Base-by-base conservation (phyloP, 1,140 invertebrate genomes). In the Manduca sexta region DNA sequence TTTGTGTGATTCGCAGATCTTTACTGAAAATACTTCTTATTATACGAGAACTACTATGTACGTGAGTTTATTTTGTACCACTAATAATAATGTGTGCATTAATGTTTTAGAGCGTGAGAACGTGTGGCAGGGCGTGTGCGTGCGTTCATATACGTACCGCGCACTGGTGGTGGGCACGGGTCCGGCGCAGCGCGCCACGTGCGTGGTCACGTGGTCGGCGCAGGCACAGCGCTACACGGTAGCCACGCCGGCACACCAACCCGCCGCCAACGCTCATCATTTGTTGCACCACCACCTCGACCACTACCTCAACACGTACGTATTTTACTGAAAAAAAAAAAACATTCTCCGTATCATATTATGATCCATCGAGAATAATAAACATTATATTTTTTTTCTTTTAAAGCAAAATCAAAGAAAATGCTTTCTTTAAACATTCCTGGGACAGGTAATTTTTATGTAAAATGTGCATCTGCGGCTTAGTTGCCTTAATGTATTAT, bases 61-160 rank as follows among this genome's bases (percentile, higher is more conserved):
- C n/a, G n/a, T n/a, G n/a, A n/a, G n/a, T n/a, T n/a, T n/a, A n/a
- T 37, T 37, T 2, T 1, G 35, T 37, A 37, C 6, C 11, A 37
- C 10, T 37, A 37, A 12, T 15, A 40, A 43, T 46, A 17, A 38
- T 49, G 33, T n/a, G n/a, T n/a, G n/a, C n/a, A n/a, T n/a, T n/a
- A n/a, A n/a, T n/a, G n/a, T n/a, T n/a, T n/a, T n/a, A 87, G 85
- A 87, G 39, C 75, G 85, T 38, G 83, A 86, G 48, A 59, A 59
- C 13, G 55, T 83, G 11, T 84, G 83, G 74, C 64, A 76, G 34
- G 82, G 84, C 52, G 68, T 87, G 52, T 84, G 76, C 48, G 74
- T 87, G 33, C 70, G 84, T 1, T 87, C 85, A 39, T 87, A 87
- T 64, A 83, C 83, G 52, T 87, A 87, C 62, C 80, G 84, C 0